Evolutionary conservation across 1,140 invertebrate species (phyloP).

Genomic region (Drosophila ambigua): DNA sequence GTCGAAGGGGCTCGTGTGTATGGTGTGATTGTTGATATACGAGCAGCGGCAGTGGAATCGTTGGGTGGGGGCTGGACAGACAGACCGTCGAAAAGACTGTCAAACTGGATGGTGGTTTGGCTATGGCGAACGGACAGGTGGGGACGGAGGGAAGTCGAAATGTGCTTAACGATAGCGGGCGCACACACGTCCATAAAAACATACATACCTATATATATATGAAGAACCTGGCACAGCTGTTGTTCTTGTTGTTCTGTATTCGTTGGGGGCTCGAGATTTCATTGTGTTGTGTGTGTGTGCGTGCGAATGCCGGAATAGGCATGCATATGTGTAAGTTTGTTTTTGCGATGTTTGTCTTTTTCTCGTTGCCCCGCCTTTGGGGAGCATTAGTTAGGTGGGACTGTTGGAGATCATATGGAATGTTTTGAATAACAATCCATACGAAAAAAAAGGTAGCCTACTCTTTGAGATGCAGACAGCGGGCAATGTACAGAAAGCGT

Average conservation of each 20-base stretch:
- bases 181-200: not conserved
- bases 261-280: slow-evolving; percentile 29
- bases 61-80: not conserved
- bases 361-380: not conserved
- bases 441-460: too few relatives aligned
- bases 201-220: not conserved
- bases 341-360: slow-evolving; percentile 33
- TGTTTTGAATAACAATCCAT: too few relatives aligned
- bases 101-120: slow-evolving; percentile 16
- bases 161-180: slow-evolving; percentile 32
- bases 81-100: slow-evolving; percentile 16
- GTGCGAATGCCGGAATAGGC: not conserved
- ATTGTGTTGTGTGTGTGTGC: slow-evolving; percentile 10
- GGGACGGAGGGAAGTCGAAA: slow-evolving; percentile 17
- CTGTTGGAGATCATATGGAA: too few relatives aligned
- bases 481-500: too few relatives aligned
- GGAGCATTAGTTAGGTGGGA: not conserved
- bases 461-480: too few relatives aligned
- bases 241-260: slow-evolving; percentile 31
- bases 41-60: slow-evolving; percentile 11
- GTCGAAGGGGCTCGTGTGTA: slow-evolving; percentile 30
- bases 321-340: slow-evolving; percentile 3
- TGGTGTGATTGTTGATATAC: slow-evolving; percentile 80
- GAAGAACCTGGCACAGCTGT: slow-evolving; percentile 34
- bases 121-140: not conserved